phyloP scores from a whole-genome alignment of 2,113 vertebrate genomes.

The Perognathus longimembris region DNA sequence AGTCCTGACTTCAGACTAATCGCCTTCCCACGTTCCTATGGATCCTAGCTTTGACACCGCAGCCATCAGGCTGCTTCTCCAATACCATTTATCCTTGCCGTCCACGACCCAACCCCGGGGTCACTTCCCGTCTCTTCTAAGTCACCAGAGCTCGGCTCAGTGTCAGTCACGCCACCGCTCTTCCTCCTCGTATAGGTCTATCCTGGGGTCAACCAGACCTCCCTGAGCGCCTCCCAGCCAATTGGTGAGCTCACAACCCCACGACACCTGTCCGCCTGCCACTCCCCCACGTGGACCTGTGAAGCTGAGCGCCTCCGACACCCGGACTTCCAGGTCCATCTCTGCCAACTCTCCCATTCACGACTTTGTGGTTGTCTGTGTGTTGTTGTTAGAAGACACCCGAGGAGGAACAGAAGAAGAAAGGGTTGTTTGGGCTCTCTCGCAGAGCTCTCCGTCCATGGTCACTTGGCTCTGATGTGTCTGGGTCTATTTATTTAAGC shows the following conservation, averaged over 20 bases:
- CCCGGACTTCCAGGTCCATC: neutral
- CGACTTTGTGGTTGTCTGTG: neutral
- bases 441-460: too few relatives aligned
- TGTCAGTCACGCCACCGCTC: neutral
- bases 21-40: neutral
- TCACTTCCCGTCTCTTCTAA: neutral
- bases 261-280: fast-evolving
- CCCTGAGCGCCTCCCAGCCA: neutral
- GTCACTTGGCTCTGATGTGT: too few relatives aligned
- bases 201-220: neutral
- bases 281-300: too few relatives aligned
- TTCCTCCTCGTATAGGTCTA: neutral
- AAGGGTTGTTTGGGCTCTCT: too few relatives aligned
- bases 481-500: too few relatives aligned
- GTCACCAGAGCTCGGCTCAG: neutral
- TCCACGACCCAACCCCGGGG: neutral
- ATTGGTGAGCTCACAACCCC: neutral
- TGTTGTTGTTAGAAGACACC: too few relatives aligned
- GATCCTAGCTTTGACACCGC: neutral
- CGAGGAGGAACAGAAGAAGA: too few relatives aligned
- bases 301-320: too few relatives aligned
- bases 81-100: neutral
- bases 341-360: neutral
- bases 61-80: neutral
- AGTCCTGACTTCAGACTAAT: neutral